Evolutionary conservation across 2,888 invertebrate genomes (phyloP).

Genomic region (Merodon equestris): DNA sequence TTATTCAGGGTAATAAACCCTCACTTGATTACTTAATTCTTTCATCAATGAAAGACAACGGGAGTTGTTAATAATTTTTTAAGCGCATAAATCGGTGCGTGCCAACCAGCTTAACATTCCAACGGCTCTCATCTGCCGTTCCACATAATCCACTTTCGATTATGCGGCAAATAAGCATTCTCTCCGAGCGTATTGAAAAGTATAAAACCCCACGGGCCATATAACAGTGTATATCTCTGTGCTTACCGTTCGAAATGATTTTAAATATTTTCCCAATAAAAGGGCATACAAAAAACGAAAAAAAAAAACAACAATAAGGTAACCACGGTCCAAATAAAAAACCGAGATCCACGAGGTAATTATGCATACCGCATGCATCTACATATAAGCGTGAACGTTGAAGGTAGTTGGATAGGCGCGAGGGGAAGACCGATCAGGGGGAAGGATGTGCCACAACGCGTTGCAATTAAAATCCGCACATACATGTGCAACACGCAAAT

Average conservation of each 20-base stretch:
- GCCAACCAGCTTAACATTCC: neutral
- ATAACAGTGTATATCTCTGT: too few relatives aligned
- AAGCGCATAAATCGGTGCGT: constrained; percentile 41
- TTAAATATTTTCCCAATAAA: constrained; percentile 50
- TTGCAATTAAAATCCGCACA: constrained; percentile 60
- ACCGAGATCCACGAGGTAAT: constrained; percentile 43
- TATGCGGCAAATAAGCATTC: constrained; percentile 41
- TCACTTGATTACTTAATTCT: constrained; percentile 44
- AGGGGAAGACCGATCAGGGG: neutral
- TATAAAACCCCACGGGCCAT: too few relatives aligned
- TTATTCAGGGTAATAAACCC: neutral
- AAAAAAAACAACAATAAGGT: too few relatives aligned
- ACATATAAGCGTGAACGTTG: neutral
- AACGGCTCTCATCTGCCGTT: neutral
- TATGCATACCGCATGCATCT: constrained; percentile 37
- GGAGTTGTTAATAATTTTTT: constrained; percentile 46
- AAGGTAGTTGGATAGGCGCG: too few relatives aligned
- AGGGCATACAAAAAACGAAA: constrained; percentile 1
- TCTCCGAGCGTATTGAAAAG: too few relatives aligned
- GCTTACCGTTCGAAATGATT: constrained; percentile 42
- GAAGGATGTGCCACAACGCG: constrained; percentile 52
- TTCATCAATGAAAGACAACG: neutral
- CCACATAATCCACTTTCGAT: constrained; percentile 59
- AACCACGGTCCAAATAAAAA: neutral
- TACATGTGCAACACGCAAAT: constrained; percentile 62